Evolutionary conservation across 2,888 invertebrate species (phyloP).

Genomic region (Tillus elongatus): DNA sequence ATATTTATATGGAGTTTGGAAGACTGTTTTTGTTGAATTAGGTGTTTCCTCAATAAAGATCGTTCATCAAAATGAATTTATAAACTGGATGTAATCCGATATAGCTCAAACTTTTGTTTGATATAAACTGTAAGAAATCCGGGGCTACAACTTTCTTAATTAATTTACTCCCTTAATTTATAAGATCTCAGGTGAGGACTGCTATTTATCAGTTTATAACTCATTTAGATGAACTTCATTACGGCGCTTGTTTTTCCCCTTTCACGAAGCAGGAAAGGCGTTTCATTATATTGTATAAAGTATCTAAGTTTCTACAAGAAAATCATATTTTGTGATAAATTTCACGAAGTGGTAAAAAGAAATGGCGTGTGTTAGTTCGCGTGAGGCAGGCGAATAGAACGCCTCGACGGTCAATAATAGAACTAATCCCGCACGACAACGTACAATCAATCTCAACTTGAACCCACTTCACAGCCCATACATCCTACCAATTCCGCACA

Average conservation of each 20-base stretch:
- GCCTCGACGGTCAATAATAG: slow-evolving; percentile 21
- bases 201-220: slow-evolving; percentile 3
- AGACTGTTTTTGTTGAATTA: too few relatives aligned
- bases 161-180: too few relatives aligned
- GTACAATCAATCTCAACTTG: slow-evolving; percentile 28
- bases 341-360: slow-evolving; percentile 31
- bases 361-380: slow-evolving; percentile 24
- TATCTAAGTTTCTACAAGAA: slow-evolving; percentile 24
- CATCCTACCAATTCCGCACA: too few relatives aligned
- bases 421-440: slow-evolving; percentile 27
- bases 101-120: too few relatives aligned
- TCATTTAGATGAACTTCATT: neutral
- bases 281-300: slow-evolving; percentile 11
- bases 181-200: too few relatives aligned
- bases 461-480: slow-evolving; percentile 18
- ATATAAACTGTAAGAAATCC: too few relatives aligned
- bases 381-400: slow-evolving; percentile 21
- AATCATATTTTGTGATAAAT: slow-evolving; percentile 34
- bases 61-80: too few relatives aligned
- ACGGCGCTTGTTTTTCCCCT: neutral
- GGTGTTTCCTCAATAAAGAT: too few relatives aligned
- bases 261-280: too few relatives aligned
- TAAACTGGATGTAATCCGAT: too few relatives aligned
- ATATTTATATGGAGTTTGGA: too few relatives aligned
- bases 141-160: too few relatives aligned